A percentile compares a stretch with the other conserved stretches of the same genome.
phyloP scores from a whole-genome alignment of 2,888 invertebrate genomes.

The Pilophorus perplexus region DNA sequence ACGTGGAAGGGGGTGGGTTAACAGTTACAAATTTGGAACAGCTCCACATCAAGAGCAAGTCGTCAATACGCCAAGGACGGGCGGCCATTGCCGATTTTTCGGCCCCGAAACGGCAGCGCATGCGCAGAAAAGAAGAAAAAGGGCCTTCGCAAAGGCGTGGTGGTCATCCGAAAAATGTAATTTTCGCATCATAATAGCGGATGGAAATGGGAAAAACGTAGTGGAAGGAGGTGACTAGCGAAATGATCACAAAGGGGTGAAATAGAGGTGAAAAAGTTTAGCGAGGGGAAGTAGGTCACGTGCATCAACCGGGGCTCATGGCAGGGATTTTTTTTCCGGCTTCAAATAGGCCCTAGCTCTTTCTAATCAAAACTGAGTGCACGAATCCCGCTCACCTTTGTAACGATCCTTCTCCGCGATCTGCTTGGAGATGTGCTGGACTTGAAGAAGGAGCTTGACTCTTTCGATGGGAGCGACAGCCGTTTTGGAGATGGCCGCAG shows the following conservation, averaged over 20 bases:
- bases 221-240: neutral
- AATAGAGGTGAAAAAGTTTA: neutral
- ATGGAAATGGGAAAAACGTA: neutral
- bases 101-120: conserved; percentile 20
- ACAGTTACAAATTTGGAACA: neutral
- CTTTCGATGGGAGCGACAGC: conserved; percentile 93
- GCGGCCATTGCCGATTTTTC: conserved; percentile 38
- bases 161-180: conserved; percentile 8
- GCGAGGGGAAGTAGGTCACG: conserved; percentile 21
- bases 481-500: conserved; percentile 92
- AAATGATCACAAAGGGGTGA: neutral
- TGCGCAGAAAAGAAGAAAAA: conserved; percentile 2
- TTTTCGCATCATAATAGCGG: neutral
- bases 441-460: conserved; percentile 89
- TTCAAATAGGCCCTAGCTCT: neutral
- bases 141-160: conserved; percentile 19
- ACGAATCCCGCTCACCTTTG: conserved; percentile 64
- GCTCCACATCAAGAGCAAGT: neutral
- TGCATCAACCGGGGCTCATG: conserved; percentile 14
- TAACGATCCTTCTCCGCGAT: conserved; percentile 81
- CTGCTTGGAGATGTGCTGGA: conserved; percentile 90
- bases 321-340: too few relatives aligned
- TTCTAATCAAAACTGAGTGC: neutral
- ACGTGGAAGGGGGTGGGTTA: too few relatives aligned
- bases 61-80: conserved; percentile 27